Evolutionary conservation across 1,140 invertebrate species (phyloP).

Genomic region (Periplaneta americana): DNA sequence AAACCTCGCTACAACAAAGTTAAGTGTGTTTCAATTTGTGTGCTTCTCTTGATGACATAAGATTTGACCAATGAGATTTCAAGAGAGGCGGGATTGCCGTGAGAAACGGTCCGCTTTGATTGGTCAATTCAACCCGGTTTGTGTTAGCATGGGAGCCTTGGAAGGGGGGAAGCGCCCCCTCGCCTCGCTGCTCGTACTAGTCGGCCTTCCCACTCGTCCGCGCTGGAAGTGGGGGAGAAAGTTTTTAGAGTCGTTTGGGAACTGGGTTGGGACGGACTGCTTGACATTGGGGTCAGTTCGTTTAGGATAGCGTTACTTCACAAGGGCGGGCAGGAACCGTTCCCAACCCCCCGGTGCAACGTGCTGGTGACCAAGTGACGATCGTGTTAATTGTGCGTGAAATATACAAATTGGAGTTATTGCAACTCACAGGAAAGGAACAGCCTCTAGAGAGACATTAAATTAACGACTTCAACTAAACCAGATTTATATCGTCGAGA

Average conservation of each 20-base stretch:
- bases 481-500: no score
- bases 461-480: no score
- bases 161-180: neutral
- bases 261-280: neutral
- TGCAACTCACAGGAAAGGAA: no score
- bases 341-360: no score
- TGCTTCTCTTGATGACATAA: slow-evolving; percentile 1
- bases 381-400: neutral
- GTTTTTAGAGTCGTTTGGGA: neutral
- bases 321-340: no score
- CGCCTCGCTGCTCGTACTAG: neutral
- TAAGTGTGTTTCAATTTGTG: slow-evolving; percentile 20
- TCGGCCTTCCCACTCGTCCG: neutral
- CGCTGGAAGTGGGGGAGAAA: neutral
- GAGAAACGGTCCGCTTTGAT: slow-evolving; percentile 7
- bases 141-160: neutral
- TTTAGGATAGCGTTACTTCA: neutral
- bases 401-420: no score
- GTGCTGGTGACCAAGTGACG: neutral
- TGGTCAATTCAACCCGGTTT: neutral
- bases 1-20: slow-evolving; percentile 12
- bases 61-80: slow-evolving; percentile 16
- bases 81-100: slow-evolving; percentile 10
- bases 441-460: no score
- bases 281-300: neutral